Base-by-base conservation (phyloP, 1,140 invertebrate species). In the Anastrepha ludens region DNA sequence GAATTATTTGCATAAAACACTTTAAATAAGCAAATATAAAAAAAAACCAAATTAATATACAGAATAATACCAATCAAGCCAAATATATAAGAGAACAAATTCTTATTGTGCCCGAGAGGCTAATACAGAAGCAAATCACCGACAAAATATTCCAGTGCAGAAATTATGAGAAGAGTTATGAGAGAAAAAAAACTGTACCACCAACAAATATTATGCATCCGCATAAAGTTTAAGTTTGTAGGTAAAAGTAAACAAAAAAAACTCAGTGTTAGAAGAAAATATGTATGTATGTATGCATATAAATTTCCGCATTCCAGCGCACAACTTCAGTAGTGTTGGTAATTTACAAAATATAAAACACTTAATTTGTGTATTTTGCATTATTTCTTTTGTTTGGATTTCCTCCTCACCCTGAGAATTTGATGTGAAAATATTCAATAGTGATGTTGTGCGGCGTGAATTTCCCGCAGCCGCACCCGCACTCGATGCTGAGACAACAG, bases 391-490 rank as follows among this genome's bases (percentile, higher is more conserved):
- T 87, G 41, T 67, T 11, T 86, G 29, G 6, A 39, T 47, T 64
- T 86, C 44, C 50, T 85, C 86, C 89, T 87, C 98, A 96, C 97
- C 97, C 96, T 97, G 97, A 94, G 97, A 97, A 94, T 97, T 97
- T 95, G 97, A 97, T 95, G 97, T 97, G 95, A 98, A 98, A 94
- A 98, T 95, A 96, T 98, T 98, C 94, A 98, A 96, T 93, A 98
- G 96, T 94, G 97, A 98, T 94, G 97, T 98, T 94, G 97, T 97
- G 95, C 97, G 96, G 94, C 97, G 96, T 94, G 97, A 97, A 94
- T 96, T 93, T 91, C 96, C 97, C 97, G 94, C 67, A 70, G 94
- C 62, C 29, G 65, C 64, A 95, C 87, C 94, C 93, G 91, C 91
- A 93, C 93, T 86, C 89, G 91, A 89, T 93, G 89, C 62, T 60